phyloP scores from a whole-genome alignment of 2,113 vertebrate species.

The Oreotrochilus melanogaster region DNA sequence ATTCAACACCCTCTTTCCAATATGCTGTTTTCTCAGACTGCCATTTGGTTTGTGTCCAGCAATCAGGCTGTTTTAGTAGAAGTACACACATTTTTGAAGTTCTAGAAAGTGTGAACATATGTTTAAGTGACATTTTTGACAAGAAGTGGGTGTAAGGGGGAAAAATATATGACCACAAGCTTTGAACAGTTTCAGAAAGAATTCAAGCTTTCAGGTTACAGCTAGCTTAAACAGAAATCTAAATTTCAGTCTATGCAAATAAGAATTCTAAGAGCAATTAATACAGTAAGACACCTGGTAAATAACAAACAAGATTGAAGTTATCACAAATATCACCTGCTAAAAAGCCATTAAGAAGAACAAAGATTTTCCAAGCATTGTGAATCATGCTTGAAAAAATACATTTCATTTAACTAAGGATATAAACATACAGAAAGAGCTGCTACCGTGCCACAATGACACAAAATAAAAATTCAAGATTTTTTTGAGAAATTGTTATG shows the following conservation, averaged over 20 bases:
- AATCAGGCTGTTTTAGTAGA: neutral
- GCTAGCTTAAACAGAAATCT: neutral
- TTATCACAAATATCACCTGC: neutral
- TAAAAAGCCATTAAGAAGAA: neutral
- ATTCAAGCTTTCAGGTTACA: neutral
- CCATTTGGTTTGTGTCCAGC: neutral
- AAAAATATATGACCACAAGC: neutral
- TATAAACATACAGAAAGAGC: neutral
- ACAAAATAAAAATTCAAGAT: neutral
- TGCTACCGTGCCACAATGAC: neutral
- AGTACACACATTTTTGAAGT: neutral
- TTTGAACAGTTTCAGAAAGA: neutral
- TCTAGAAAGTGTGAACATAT: neutral
- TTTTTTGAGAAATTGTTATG: neutral
- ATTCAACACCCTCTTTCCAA: neutral
- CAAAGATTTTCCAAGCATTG: neutral
- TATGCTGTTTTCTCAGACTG: neutral
- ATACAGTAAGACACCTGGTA: neutral
- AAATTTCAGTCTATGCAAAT: neutral
- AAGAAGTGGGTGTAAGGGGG: neutral
- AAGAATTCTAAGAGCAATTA: neutral
- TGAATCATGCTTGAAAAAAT: neutral
- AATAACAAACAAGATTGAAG: neutral
- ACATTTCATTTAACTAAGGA: neutral
- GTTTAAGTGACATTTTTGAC: constrained; percentile 9